Base-by-base conservation (phyloP, 2,888 invertebrate species). In the Acanthosepion esculentum region DNA sequence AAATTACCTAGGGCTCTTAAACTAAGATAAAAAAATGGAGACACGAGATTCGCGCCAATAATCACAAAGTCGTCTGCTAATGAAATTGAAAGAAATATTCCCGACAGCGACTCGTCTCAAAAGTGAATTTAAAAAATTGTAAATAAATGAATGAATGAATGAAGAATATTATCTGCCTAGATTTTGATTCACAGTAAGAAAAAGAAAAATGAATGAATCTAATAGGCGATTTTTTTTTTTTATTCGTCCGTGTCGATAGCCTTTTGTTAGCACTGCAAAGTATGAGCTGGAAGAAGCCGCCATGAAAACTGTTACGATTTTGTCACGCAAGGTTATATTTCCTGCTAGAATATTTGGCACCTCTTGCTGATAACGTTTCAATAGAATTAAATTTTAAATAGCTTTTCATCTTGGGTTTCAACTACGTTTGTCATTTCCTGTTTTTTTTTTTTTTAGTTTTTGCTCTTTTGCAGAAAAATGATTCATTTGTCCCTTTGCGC, bases 31-130 rank as follows among this genome's bases (percentile, higher is more conserved):
- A n/a, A 78, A 78, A n/a, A 78, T 78, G 78, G 78, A 10, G 78
- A 12, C 78, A 15, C 5, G n/a, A 78, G 78, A 78, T 78, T 78
- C 78, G 78, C 78, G 78, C n/a, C 78, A 78, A 78, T 78, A 78
- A 78, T 78, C 78, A 33, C 78, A 78, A 78, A 78, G 78, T 78
- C 78, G 78, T n/a, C 78, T n/a, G n/a, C 78, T 78, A 78, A 78
- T 78, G 78, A 78, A 78, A 78, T 78, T 78, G 78, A 78, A 78
- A 78, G 78, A 33, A 78, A 78, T 78, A 78, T 78, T 4, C n/a
- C 78, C 78, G 18, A 78, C 78, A 78, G 78, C 78, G 78, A 78
- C 78, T n/a, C 10, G 78, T 78, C 78, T n/a, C 78, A 78, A 78
- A 78, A 33, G 15, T 78, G 78, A 78, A 78, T 78, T 78, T 26